A percentile compares a stretch with the other conserved stretches of the same genome.
Evolutionary conservation across 1,140 invertebrate species (phyloP).

Genomic region (Drosophila setifemur): DNA sequence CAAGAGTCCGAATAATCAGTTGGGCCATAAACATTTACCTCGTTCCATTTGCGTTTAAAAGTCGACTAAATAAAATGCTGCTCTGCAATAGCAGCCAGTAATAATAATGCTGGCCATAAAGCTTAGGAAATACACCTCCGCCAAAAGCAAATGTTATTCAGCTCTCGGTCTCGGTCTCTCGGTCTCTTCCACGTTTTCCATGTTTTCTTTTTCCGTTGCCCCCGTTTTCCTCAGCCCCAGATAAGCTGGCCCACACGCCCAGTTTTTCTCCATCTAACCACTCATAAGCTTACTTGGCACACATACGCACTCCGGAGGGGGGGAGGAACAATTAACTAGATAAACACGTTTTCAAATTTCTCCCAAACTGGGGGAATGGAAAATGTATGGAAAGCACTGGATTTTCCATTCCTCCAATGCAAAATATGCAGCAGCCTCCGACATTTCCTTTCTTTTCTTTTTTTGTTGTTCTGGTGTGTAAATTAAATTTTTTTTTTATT

Average conservation of each 20-base stretch:
- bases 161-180: not conserved
- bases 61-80: conserved; percentile 18
- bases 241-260: not conserved
- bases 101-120: conserved; percentile 41
- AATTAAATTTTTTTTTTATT: conserved; percentile 77
- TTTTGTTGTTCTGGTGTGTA: conserved; percentile 26
- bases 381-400: conserved; percentile 54
- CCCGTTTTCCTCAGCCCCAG: not conserved
- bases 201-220: not conserved
- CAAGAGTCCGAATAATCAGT: conserved; percentile 18
- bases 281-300: conserved; percentile 44
- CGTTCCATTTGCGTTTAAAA: not conserved
- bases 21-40: conserved; percentile 14
- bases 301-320: not conserved
- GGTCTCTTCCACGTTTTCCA: too few relatives aligned
- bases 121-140: conserved; percentile 34
- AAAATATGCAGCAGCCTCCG: too few relatives aligned
- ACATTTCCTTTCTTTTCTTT: not conserved
- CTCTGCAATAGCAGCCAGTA: not conserved
- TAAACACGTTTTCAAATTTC: conserved; percentile 60
- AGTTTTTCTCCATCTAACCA: conserved; percentile 7
- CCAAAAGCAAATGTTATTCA: conserved; percentile 46
- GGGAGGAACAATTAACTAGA: conserved; percentile 24
- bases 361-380: conserved; percentile 30
- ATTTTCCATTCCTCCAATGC: conserved; percentile 2